A percentile compares a stretch with the other conserved stretches of the same genome.
These are phyloP conservation scores for Myiothlypis coronata DNA, from an alignment of 2,797 vertebrate genomes.

Conservation along the genomic window DNA sequence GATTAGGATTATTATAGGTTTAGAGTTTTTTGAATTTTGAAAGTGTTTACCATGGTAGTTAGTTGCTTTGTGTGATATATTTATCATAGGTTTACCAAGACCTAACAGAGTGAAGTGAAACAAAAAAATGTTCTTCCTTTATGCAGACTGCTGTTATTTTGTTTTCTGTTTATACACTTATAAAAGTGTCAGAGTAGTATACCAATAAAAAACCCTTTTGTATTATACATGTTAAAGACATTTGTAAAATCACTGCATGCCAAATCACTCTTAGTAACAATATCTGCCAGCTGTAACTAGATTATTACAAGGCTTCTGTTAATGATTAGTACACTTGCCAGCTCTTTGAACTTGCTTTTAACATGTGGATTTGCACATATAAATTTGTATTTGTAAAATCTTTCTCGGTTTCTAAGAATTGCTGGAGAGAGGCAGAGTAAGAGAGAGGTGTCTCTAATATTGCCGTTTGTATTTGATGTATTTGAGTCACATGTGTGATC, in stretches of 20 bases:
- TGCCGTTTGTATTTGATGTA: background rate
- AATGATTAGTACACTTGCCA: background rate
- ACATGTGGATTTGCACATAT: background rate
- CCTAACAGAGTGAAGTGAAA: slow-evolving; percentile 43
- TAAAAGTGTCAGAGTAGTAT: background rate
- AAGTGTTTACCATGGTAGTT: slow-evolving; percentile 49
- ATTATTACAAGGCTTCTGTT: background rate
- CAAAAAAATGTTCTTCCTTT: slow-evolving; percentile 35
- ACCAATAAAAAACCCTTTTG: background rate
- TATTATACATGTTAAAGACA: slow-evolving; percentile 13
- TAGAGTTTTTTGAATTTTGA: slow-evolving; percentile 45
- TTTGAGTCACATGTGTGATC: background rate
- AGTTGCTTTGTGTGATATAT: slow-evolving; percentile 44
- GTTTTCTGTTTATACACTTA: slow-evolving; percentile 48
- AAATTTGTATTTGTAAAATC: background rate
- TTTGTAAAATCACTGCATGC: background rate
- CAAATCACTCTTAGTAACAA: background rate
- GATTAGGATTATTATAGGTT: slow-evolving; percentile 62
- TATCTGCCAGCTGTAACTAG: background rate
- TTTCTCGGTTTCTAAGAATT: background rate
- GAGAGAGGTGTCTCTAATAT: background rate
- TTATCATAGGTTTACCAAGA: slow-evolving; percentile 53
- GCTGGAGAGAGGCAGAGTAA: background rate
- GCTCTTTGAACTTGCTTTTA: slow-evolving; percentile 29
- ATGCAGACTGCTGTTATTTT: background rate